Percentiles rank a stretch among this genome's conserved stretches.
These are phyloP conservation scores for Otus sunia DNA, from an alignment of 2,113 vertebrate genomes.

Conservation along the genomic window DNA sequence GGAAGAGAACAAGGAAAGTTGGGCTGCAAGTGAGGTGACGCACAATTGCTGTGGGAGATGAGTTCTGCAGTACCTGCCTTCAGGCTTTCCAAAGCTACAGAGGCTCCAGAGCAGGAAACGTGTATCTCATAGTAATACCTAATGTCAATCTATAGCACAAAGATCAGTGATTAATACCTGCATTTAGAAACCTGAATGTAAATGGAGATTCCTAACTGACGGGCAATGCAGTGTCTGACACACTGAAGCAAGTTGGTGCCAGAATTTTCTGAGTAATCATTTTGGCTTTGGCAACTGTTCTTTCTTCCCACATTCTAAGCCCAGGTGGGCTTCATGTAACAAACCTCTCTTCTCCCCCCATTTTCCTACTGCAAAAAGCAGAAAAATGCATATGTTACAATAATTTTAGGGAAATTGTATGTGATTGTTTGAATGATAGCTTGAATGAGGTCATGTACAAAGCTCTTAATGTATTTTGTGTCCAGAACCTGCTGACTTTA, in stretches of 20 bases:
- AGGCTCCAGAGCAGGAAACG: not conserved
- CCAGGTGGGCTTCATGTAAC: not conserved
- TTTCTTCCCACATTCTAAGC: not conserved
- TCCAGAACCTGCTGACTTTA: not conserved
- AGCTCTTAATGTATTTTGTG: not conserved
- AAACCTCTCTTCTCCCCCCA: not conserved
- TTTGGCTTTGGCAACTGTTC: not conserved
- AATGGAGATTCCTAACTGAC: not conserved
- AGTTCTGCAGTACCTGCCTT: not conserved
- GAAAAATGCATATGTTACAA: not conserved
- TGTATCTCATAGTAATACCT: not conserved
- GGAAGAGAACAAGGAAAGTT: not conserved
- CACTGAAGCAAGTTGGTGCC: not conserved
- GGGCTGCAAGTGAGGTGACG: not conserved
- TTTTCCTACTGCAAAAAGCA: not conserved
- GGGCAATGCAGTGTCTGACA: not conserved
- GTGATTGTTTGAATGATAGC: not conserved
- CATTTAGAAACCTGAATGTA: not conserved
- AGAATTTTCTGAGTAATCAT: not conserved
- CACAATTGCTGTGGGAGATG: accelerated
- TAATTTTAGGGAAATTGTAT: not conserved
- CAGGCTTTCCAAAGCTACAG: not conserved
- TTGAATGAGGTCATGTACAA: not conserved
- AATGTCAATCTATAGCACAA: not conserved
- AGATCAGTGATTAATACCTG: not conserved